Evolutionary conservation across 1,140 invertebrate genomes (phyloP).

Genomic region (Sitophilus oryzae): DNA sequence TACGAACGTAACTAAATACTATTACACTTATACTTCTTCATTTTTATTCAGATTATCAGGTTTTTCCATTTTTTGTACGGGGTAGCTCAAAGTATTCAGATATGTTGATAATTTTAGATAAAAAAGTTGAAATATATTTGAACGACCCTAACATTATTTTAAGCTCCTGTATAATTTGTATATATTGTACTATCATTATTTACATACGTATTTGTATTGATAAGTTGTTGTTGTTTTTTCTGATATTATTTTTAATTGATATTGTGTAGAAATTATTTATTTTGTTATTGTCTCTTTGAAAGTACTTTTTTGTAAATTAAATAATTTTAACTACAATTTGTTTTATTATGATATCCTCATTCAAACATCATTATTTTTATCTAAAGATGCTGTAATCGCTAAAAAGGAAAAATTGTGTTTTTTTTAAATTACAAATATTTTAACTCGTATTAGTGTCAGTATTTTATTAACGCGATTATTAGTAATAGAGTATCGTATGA

Average conservation of each 20-base stretch:
- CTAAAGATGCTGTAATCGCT: neutral
- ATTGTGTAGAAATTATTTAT: slow-evolving; percentile 12
- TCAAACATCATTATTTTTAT: neutral
- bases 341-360: neutral
- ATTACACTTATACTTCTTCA: neutral
- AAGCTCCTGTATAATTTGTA: slow-evolving; percentile 8
- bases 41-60: neutral
- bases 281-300: slow-evolving; percentile 17
- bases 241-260: neutral
- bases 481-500: too few species aligned
- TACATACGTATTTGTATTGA: neutral
- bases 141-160: too few species aligned
- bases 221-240: slow-evolving; percentile 7
- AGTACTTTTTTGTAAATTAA: slow-evolving; percentile 12
- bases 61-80: slow-evolving; percentile 5
- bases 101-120: too few species aligned
- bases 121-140: too few species aligned
- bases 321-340: slow-evolving; percentile 5
- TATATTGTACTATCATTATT: slow-evolving; percentile 1
- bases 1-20: neutral
- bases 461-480: too few species aligned
- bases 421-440: too few species aligned
- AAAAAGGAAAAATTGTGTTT: too few species aligned
- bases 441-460: too few species aligned
- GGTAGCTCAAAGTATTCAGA: neutral